Evolutionary conservation across 2,113 vertebrate species (phyloP), one percentile per base, ranked within the genome.

Genomic region (Bambusicola thoracicus): DNA sequence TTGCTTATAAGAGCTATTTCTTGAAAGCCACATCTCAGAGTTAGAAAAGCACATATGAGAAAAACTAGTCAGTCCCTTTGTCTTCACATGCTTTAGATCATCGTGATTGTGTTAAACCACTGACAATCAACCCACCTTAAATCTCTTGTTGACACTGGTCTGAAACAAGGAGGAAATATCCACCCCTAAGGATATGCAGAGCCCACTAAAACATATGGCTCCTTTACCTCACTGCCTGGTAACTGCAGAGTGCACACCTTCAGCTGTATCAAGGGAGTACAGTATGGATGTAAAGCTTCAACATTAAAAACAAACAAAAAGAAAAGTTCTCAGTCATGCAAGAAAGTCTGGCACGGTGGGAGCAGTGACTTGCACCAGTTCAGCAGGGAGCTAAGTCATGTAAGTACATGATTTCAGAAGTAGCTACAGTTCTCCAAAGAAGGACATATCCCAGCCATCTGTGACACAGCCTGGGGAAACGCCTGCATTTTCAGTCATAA

Each of bases 21-120:
- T 88, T 68, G 40, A 91, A 67, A 79, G 7, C 27, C 72, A 13
- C n/a, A 48, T n/a, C 38, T 43, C 53, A 65, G 61, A 78, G 88
- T 81, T 89, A 58, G 58, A 93, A 65, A 44, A 82, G n/a, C 25
- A 29, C 19, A 22, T 4, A 22, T 32, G 10, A 63, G 46, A 89
- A 59, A 43, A 78, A 38, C 55, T 11, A 74, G 7, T 4, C 73
- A 25, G 16, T 7, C 13, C 24, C 38, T 79, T 58, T 70, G 27
- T 13, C 34, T 87, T 63, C 73, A 75, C 10, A 11, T 48, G 17
- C n/a, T 86, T 91, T 7, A 5, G 32, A 36, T 84, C 89, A 84
- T 38, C 1, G 1, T 12, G 16, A 8, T 6, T 53, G 2, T 56
- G 13, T 32, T 68, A 27, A 3, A 63, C 4, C 56, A 24, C 38